A percentile compares a stretch with the other conserved stretches of the same genome.
These are phyloP conservation scores for Rambutsinella grinnellia DNA, from an alignment of 2,888 invertebrate genomes.

Conservation along the genomic window DNA sequence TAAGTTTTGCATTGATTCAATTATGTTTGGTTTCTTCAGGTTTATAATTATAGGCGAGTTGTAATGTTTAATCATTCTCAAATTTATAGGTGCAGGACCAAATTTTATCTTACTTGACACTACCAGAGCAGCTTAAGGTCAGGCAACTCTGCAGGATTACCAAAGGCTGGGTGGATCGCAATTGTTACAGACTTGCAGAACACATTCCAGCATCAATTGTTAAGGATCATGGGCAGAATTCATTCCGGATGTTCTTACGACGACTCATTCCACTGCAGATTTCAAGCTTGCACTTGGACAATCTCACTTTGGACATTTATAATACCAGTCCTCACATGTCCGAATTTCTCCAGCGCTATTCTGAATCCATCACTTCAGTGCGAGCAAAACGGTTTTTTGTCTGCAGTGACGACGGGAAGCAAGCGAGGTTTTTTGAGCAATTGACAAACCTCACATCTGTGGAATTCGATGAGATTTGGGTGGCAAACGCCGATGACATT, in stretches of 20 bases:
- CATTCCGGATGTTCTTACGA: conserved; percentile 6
- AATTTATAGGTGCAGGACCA: conserved; percentile 24
- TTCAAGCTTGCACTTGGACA: conserved; percentile 10
- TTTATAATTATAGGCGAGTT: too few relatives aligned
- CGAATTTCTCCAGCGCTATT: conserved; percentile 11
- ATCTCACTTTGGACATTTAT: conserved; percentile 9
- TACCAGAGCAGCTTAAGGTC: conserved; percentile 10
- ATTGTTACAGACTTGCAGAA: conserved; percentile 2
- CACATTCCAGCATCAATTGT: conserved; percentile 19
- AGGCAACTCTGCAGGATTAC: conserved; percentile 16
- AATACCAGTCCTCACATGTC: not conserved
- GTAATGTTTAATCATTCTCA: too few relatives aligned
- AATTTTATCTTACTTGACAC: conserved; percentile 17
- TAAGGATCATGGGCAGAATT: not conserved
- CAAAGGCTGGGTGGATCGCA: conserved; percentile 28
- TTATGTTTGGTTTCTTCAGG: conserved; percentile 3
- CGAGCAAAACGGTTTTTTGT: conserved; percentile 21
- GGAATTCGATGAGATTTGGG: conserved; percentile 30
- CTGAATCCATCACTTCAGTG: not conserved
- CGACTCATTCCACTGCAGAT: not conserved
- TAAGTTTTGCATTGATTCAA: not conserved
- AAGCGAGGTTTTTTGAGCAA: conserved; percentile 2
- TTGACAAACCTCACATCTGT: conserved; percentile 8
- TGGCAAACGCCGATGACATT: conserved; percentile 11
- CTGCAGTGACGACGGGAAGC: not conserved